phyloP scores from a whole-genome alignment of 2,797 vertebrate genomes.

The Tangara arthus region DNA sequence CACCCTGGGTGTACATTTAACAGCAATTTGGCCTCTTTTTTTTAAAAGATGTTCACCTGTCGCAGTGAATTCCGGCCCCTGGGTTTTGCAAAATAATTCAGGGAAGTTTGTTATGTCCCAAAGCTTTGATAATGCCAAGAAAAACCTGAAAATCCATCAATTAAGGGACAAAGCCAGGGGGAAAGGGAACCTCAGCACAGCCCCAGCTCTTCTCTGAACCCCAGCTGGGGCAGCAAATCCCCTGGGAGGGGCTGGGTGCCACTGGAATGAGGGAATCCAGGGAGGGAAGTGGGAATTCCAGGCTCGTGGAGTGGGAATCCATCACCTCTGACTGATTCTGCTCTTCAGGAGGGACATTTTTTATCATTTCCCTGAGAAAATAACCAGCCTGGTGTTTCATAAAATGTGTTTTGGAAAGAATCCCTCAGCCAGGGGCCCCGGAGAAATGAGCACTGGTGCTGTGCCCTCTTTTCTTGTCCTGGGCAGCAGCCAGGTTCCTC shows the following conservation, averaged over 20 bases:
- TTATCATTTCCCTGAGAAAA: not conserved
- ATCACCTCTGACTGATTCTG: not conserved
- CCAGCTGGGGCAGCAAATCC: not conserved
- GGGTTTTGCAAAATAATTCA: not conserved
- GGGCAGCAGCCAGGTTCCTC: fast-evolving
- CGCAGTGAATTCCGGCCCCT: not conserved
- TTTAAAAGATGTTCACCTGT: not conserved
- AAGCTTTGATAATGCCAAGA: not conserved
- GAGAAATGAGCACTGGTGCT: fast-evolving
- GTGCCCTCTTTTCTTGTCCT: too few species aligned
- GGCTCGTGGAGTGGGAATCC: not conserved
- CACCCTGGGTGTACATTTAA: not conserved
- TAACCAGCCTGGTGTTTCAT: not conserved
- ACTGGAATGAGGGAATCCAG: not conserved
- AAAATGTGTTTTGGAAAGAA: not conserved
- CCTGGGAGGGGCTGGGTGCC: not conserved
- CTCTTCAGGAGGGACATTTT: not conserved
- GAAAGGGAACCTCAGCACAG: not conserved
- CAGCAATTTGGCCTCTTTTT: not conserved
- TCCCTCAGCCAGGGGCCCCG: too few species aligned
- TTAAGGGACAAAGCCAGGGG: not conserved
- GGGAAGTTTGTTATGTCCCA: fast-evolving
- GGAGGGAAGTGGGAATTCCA: not conserved
- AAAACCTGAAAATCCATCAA: not conserved
- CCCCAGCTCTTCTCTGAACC: not conserved